A percentile compares a stretch with the other conserved stretches of the same genome.
Evolutionary conservation across 2,888 invertebrate species (phyloP).

Genomic region (Pelosia muscerda): DNA sequence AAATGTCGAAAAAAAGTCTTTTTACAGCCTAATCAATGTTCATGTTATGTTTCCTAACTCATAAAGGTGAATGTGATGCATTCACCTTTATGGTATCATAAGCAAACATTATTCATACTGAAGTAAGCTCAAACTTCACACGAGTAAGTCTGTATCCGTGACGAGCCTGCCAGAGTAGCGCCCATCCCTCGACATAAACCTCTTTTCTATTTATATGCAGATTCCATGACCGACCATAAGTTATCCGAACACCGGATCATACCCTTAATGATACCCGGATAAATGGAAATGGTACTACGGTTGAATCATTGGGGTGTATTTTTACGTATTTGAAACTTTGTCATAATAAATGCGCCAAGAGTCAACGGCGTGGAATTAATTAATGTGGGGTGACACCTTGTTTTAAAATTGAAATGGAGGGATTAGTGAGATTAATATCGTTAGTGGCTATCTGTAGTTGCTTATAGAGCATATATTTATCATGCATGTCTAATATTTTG

Average conservation of each 20-base stretch:
- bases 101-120: conserved; percentile 38
- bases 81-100: conserved; percentile 17
- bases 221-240: conserved; percentile 84
- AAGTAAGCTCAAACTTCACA: conserved; percentile 37
- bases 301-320: conserved; percentile 63
- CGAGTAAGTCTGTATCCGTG: conserved; percentile 36
- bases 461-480: conserved; percentile 22
- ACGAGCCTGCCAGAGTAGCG: conserved; percentile 28
- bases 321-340: conserved; percentile 66
- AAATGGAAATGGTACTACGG: conserved; percentile 75
- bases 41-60: conserved; percentile 6
- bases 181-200: conserved; percentile 64
- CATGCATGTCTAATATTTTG: conserved; percentile 17
- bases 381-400: conserved; percentile 78
- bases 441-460: conserved; percentile 47
- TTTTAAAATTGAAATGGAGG: conserved; percentile 76
- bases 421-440: conserved; percentile 71
- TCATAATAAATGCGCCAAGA: conserved; percentile 64
- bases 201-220: conserved; percentile 86
- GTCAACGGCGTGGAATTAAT: conserved; percentile 80
- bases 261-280: conserved; percentile 80
- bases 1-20: not conserved
- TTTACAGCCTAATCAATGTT: not conserved
- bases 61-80: conserved; percentile 26
- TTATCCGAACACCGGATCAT: conserved; percentile 84